These are phyloP conservation scores for Eurystomus glaucurus DNA, from an alignment of 2,797 vertebrate genomes.

Conservation along the genomic window DNA sequence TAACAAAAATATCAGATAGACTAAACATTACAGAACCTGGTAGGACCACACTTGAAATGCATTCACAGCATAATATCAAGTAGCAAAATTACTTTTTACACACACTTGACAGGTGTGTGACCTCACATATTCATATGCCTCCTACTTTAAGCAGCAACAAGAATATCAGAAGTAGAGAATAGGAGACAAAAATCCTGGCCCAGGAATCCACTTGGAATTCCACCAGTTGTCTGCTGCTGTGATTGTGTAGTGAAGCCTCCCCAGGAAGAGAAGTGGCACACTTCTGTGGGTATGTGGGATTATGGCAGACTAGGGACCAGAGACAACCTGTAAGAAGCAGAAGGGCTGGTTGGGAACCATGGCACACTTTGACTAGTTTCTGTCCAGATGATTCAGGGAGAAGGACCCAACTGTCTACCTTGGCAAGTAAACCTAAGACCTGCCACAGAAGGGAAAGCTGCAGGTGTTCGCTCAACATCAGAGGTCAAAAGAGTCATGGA, in stretches of 20 bases:
- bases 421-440: neutral
- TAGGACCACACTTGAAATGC: conserved; percentile 24
- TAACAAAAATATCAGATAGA: conserved; percentile 63
- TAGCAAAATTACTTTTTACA: neutral
- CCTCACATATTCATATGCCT: neutral
- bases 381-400: neutral
- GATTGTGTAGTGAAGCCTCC: neutral
- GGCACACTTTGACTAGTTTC: neutral
- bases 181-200: neutral
- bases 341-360: neutral
- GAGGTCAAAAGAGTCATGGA: neutral
- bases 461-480: neutral
- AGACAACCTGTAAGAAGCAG: neutral
- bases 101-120: neutral
- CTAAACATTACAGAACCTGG: conserved; percentile 56
- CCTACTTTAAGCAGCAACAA: conserved; percentile 36
- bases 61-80: neutral
- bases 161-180: neutral
- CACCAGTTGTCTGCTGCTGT: neutral
- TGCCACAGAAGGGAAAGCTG: neutral
- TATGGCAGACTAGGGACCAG: neutral
- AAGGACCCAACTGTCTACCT: neutral
- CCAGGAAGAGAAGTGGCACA: neutral
- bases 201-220: neutral
- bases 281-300: accelerated